Evolutionary conservation across 2,113 vertebrate genomes (phyloP).

Genomic region (Jaculus jaculus): DNA sequence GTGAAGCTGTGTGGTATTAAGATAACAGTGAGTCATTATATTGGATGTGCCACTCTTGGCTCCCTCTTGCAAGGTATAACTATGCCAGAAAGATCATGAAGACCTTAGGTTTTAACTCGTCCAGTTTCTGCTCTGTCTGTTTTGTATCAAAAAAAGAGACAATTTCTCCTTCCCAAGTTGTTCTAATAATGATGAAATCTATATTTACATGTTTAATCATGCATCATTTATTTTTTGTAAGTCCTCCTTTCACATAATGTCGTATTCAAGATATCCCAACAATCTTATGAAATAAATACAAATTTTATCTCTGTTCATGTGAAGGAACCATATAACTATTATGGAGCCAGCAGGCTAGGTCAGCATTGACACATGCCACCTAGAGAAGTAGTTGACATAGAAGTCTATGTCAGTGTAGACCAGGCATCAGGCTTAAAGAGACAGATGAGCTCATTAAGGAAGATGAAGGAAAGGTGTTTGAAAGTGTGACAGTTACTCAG

Average conservation of each 20-base stretch:
- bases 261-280: not conserved
- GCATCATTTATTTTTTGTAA: not conserved
- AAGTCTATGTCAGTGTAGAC: not conserved
- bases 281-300: not conserved
- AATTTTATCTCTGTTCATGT: not conserved
- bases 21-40: conserved; percentile 42
- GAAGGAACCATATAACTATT: not conserved
- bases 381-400: not conserved
- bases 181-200: not conserved
- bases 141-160: not conserved
- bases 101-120: not conserved
- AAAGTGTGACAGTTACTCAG: not conserved
- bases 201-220: not conserved
- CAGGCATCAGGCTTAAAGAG: not conserved
- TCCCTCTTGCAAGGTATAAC: conserved; percentile 29
- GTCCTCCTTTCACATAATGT: not conserved
- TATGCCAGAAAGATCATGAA: not conserved
- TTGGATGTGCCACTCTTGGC: conserved; percentile 6
- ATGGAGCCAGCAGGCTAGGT: not conserved
- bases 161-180: not conserved
- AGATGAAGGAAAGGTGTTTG: not conserved
- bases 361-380: not conserved
- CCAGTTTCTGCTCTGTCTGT: not conserved
- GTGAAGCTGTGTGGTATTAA: conserved; percentile 7
- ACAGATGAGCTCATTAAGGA: not conserved